Evolutionary conservation across 1,140 invertebrate species (phyloP).

Genomic region (Meteorus sp.): DNA sequence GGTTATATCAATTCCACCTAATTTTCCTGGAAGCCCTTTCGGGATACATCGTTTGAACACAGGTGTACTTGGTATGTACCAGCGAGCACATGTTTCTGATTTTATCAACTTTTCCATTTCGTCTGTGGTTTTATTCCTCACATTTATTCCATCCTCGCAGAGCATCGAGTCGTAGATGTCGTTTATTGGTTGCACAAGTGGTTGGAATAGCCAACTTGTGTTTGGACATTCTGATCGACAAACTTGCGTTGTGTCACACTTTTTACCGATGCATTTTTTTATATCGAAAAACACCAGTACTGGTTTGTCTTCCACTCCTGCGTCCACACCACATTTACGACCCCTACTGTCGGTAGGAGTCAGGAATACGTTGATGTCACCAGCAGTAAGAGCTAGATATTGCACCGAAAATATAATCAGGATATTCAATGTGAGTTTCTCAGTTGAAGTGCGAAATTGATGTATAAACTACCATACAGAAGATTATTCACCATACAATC

Average conservation of each 20-base stretch:
- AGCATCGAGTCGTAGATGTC: slow-evolving; percentile 61
- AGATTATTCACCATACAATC: no score
- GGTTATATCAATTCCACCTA: slow-evolving; percentile 14
- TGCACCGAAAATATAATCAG: no score
- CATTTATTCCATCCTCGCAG: slow-evolving; percentile 68
- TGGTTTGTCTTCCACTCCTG: slow-evolving; percentile 67
- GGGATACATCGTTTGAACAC: slow-evolving; percentile 41
- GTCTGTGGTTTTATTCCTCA: slow-evolving; percentile 34
- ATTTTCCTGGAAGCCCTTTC: slow-evolving; percentile 25
- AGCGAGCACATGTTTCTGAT: slow-evolving; percentile 71
- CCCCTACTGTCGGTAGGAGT: slow-evolving; percentile 78
- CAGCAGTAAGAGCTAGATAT: slow-evolving; percentile 66
- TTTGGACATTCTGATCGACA: slow-evolving; percentile 78
- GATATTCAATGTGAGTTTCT: no score
- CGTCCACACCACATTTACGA: slow-evolving; percentile 75
- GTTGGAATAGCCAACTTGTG: neutral
- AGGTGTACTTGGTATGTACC: slow-evolving; percentile 71
- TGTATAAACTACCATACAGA: no score
- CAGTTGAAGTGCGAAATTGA: no score
- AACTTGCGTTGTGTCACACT: slow-evolving; percentile 86
- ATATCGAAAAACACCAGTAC: slow-evolving; percentile 87
- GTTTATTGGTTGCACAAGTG: slow-evolving; percentile 46
- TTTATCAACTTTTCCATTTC: slow-evolving; percentile 59
- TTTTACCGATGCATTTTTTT: slow-evolving; percentile 75
- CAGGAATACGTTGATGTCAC: slow-evolving; percentile 78